Evolutionary conservation across 1,140 invertebrate genomes (phyloP).

Genomic region (Mya arenaria): DNA sequence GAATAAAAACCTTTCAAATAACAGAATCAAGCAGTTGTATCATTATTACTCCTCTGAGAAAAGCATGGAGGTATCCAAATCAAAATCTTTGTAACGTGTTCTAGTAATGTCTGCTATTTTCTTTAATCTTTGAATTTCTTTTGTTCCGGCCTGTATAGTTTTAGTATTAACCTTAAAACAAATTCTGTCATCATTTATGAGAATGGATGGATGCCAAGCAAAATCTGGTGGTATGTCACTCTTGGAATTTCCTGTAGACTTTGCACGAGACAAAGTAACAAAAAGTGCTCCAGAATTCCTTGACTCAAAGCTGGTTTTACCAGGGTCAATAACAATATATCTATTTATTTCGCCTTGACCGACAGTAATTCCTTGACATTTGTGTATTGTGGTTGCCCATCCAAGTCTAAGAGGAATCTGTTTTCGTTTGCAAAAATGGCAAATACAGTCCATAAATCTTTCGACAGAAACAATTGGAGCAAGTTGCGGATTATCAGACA

Average conservation of each 20-base stretch:
- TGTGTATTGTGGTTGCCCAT: conserved; percentile 54
- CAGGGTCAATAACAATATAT: conserved; percentile 60
- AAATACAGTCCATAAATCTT: conserved; percentile 38
- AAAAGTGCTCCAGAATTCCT: conserved; percentile 54
- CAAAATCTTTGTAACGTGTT: too few species aligned
- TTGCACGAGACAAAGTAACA: conserved; percentile 54
- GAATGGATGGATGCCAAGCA: conserved; percentile 46
- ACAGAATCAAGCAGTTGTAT: too few species aligned
- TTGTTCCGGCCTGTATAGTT: background rate
- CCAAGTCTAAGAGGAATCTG: conserved; percentile 61
- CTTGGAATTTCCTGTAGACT: conserved; percentile 20
- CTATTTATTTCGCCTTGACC: conserved; percentile 35
- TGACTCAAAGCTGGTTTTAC: conserved; percentile 51
- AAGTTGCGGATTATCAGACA: conserved; percentile 11
- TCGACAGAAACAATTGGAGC: conserved; percentile 37
- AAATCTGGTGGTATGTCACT: conserved; percentile 46
- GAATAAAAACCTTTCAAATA: too few species aligned
- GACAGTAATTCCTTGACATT: conserved; percentile 61
- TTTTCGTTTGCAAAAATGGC: conserved; percentile 53
- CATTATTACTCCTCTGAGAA: too few species aligned
- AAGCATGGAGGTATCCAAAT: too few species aligned
- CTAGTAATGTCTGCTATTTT: too few species aligned
- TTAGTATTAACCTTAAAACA: conserved; percentile 22
- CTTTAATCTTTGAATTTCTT: conserved; percentile 27
- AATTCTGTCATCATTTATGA: conserved; percentile 31